These are phyloP conservation scores for Ceratina australensis DNA, from an alignment of 1,140 invertebrate species.

Conservation along the genomic window DNA sequence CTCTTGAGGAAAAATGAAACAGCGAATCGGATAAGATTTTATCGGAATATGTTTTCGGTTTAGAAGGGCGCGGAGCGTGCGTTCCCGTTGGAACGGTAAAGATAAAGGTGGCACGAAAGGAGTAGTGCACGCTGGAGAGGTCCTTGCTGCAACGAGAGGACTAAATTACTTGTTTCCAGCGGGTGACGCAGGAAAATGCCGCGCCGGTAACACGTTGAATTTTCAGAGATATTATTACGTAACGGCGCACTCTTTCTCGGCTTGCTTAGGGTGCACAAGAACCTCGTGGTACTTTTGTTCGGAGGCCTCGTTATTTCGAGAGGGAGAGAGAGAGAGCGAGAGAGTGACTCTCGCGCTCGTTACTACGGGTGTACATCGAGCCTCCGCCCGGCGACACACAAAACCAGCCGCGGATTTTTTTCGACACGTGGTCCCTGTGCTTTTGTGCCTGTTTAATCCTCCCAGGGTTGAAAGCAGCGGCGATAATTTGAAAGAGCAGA, in stretches of 20 bases:
- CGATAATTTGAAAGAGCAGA: not conserved
- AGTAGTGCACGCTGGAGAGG: constrained; percentile 44
- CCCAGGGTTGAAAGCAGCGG: not conserved
- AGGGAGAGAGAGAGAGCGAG: not conserved
- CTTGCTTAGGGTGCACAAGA: constrained; percentile 17
- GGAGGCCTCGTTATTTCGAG: constrained; percentile 50
- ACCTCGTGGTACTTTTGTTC: constrained; percentile 40
- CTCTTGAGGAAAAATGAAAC: not conserved
- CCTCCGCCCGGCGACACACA: constrained; percentile 11
- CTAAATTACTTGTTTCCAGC: constrained; percentile 52
- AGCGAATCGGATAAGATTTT: not conserved
- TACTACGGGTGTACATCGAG: constrained; percentile 26
- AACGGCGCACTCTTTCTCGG: constrained; percentile 39
- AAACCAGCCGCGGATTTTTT: not conserved
- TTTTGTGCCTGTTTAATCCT: constrained; percentile 2
- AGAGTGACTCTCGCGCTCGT: constrained; percentile 22
- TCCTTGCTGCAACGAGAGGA: constrained; percentile 36
- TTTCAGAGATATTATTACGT: constrained; percentile 55
- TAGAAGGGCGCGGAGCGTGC: no score
- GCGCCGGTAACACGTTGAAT: constrained; percentile 40
- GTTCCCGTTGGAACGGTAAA: not conserved
- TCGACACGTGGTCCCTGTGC: not conserved
- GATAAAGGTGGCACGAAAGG: constrained; percentile 6
- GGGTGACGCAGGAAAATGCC: not conserved
- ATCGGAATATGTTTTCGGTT: not conserved